These are phyloP conservation scores for Drosophila mercatorum DNA, from an alignment of 2,888 invertebrate species.

Conservation along the genomic window DNA sequence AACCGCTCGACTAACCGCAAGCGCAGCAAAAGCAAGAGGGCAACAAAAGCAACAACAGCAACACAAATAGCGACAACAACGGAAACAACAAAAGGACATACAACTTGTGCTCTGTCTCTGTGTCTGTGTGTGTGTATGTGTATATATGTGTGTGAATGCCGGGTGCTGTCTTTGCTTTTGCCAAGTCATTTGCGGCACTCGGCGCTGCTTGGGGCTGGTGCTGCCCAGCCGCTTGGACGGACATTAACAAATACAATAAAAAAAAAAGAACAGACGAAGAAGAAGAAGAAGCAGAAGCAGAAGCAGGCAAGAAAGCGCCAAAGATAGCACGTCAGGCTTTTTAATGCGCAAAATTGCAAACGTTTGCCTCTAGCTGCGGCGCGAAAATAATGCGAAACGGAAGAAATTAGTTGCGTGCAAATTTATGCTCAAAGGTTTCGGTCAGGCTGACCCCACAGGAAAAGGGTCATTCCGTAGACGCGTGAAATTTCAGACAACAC, in stretches of 20 bases:
- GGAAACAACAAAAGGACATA: constrained; percentile 78
- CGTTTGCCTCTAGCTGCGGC: constrained; percentile 62
- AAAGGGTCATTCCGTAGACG: constrained; percentile 78
- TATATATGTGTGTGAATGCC: constrained; percentile 25
- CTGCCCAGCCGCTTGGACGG: constrained; percentile 45
- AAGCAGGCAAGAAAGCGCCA: constrained; percentile 62
- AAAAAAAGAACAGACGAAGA: constrained; percentile 41
- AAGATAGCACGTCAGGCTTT: constrained; percentile 81
- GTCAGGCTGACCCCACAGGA: constrained; percentile 59
- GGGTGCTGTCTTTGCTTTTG: constrained; percentile 62
- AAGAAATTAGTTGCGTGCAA: constrained; percentile 81
- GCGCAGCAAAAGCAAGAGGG: constrained; percentile 54
- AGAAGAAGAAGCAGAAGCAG: background rate
- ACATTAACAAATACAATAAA: constrained; percentile 80
- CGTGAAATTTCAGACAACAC: constrained; percentile 69
- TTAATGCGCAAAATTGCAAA: constrained; percentile 81
- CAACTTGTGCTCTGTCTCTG: constrained; percentile 53
- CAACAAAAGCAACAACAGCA: constrained; percentile 45
- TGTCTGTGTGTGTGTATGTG: constrained; percentile 24
- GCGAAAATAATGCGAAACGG: constrained; percentile 79
- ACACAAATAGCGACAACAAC: constrained; percentile 50
- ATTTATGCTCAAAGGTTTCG: constrained; percentile 69
- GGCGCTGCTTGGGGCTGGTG: constrained; percentile 37
- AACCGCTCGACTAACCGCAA: constrained; percentile 80
- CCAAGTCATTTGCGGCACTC: constrained; percentile 76